phyloP scores from a whole-genome alignment of 2,113 vertebrate genomes.

The Todiramphus chloris region DNA sequence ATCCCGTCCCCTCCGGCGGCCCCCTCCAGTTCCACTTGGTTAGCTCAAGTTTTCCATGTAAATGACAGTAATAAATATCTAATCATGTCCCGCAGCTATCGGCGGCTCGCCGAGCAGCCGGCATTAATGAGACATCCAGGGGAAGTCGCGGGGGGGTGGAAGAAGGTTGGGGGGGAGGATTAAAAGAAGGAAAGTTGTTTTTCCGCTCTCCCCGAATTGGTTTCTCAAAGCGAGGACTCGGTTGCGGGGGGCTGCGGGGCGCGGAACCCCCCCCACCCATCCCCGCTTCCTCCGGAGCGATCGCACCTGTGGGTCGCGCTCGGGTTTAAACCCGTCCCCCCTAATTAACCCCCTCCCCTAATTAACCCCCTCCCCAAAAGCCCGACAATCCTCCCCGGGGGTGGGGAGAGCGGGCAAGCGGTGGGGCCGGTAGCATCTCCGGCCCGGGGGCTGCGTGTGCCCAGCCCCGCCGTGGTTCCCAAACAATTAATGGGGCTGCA shows the following conservation, averaged over 20 bases:
- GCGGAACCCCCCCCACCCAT: too few species aligned
- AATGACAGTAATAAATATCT: constrained; percentile 88
- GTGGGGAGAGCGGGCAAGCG: background rate
- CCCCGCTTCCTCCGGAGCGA: background rate
- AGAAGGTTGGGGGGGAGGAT: accelerated
- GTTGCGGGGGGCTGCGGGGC: background rate
- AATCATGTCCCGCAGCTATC: constrained; percentile 86
- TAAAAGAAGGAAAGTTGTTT: background rate
- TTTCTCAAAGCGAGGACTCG: background rate
- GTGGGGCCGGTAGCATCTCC: background rate
- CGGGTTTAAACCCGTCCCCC: background rate
- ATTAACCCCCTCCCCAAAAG: background rate
- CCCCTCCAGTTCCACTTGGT: constrained; percentile 76
- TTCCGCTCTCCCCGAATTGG: background rate
- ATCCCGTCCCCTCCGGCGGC: constrained; percentile 26
- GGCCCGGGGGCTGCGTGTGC: background rate
- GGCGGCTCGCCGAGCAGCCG: constrained; percentile 51
- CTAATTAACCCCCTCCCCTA: background rate
- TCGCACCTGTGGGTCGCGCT: background rate
- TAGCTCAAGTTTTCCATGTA: constrained; percentile 79
- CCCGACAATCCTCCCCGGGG: background rate
- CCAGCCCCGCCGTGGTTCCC: background rate
- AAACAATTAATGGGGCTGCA: constrained; percentile 24
- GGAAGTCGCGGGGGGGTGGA: background rate
- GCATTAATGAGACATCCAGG: constrained; percentile 68